Evolutionary conservation across 2,888 invertebrate species (phyloP), one percentile per base, ranked within the genome.

Genomic region (Deladenus siricidicola): DNA sequence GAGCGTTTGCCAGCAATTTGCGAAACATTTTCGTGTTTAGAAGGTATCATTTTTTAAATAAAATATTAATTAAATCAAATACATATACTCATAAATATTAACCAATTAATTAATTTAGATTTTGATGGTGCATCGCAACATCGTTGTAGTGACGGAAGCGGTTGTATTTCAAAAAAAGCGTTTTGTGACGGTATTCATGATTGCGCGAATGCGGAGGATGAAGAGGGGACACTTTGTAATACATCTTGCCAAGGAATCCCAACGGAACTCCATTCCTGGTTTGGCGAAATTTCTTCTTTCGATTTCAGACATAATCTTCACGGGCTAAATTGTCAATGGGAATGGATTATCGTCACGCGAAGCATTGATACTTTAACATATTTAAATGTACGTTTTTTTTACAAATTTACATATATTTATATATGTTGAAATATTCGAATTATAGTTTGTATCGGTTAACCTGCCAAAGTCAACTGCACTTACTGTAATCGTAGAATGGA

Each of bases 1-100:
- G 24, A 42, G 1, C 55, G 56, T 30, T 60, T 67, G 10, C 65
- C 70, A 6, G 56, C 68, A 17, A 61, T 74, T 42, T 74, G 74
- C 52, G 63, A 74, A 39, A 74, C 73, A 26, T 72, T 73, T 49
- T 66, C 68, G n/a, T 74, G 74, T 60, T 62, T 62, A 17, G 57
- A 63, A 19, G 60, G 71, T 70, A 50, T 10, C 66, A 23, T 23
- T 28, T 48, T n/a, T 48, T 8, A 3, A 28, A 48, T 24, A 23
- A 44, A 44, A n/a, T 3, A 60, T 17, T 30, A 17, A 29, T 61
- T 61, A 10, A 59, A 21, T 14, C 4, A 17, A 14, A 47, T 34
- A 17, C 6, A 57, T 28, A 56, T n/a, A 56, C 14, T 56, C 43
- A 17, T n/a, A 14, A 47, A 47, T 21, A n/a, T 47, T 10, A 10